phyloP scores from a whole-genome alignment of 2,888 invertebrate genomes.

The Actias luna region DNA sequence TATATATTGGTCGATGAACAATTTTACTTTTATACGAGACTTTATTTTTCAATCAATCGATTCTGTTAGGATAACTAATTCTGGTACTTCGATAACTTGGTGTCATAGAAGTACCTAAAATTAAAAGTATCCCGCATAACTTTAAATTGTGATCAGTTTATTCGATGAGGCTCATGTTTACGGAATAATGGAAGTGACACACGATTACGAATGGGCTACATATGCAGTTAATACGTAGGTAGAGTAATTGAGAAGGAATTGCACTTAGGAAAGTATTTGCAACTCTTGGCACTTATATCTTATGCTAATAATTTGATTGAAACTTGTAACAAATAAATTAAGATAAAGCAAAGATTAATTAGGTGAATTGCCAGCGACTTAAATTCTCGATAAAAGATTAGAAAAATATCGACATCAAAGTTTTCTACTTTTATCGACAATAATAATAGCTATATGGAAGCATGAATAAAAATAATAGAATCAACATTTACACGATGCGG shows the following conservation, averaged over 20 bases:
- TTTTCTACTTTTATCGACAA: neutral
- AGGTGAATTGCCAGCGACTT: neutral
- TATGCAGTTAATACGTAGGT: conserved; percentile 34
- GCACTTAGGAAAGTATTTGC: conserved; percentile 69
- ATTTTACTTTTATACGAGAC: neutral
- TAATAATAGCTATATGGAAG: neutral
- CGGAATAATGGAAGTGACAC: neutral
- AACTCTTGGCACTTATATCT: conserved; percentile 77
- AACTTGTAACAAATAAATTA: conserved; percentile 1
- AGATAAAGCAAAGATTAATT: neutral
- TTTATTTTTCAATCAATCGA: neutral
- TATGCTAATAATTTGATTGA: conserved; percentile 53
- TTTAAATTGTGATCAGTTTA: conserved; percentile 36
- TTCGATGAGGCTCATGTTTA: conserved; percentile 4
- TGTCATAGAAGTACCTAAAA: conserved; percentile 7
- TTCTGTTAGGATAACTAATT: neutral
- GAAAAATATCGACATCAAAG: neutral
- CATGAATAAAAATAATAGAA: neutral
- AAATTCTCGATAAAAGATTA: neutral
- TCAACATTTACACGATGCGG: neutral
- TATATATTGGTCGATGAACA: neutral
- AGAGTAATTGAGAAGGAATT: conserved; percentile 71
- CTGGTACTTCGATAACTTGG: conserved; percentile 6
- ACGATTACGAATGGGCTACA: neutral
- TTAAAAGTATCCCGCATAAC: conserved; percentile 50